A percentile compares a stretch with the other conserved stretches of the same genome.
phyloP scores from a whole-genome alignment of 2,888 invertebrate genomes.

The Andricus quercusramuli region DNA sequence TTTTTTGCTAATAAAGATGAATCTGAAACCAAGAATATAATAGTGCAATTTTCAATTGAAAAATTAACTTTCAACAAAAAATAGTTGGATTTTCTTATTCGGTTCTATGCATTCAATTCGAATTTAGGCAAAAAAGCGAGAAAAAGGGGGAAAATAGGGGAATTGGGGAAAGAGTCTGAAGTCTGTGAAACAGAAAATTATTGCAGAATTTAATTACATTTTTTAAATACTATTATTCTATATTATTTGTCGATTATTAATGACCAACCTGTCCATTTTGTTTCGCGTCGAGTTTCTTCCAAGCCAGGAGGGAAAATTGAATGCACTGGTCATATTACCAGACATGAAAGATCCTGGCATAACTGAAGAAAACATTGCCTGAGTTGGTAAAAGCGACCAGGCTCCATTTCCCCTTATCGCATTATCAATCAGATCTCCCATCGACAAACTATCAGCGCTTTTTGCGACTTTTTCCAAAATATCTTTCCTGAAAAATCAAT shows the following conservation, averaged over 20 bases:
- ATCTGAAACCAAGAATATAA: too few species aligned
- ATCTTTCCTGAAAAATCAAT: slow-evolving; percentile 78
- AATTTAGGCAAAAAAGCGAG: too few species aligned
- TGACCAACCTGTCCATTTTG: slow-evolving; percentile 88
- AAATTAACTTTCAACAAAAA: too few species aligned
- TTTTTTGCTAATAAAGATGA: too few species aligned
- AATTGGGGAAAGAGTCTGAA: too few species aligned
- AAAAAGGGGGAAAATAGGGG: too few species aligned
- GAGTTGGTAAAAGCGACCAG: slow-evolving; percentile 93
- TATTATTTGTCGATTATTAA: not conserved
- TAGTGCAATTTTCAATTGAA: too few species aligned
- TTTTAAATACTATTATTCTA: not conserved
- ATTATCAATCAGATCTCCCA: slow-evolving; percentile 92
- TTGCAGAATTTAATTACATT: slow-evolving; percentile 1
- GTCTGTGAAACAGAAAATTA: slow-evolving; percentile 13
- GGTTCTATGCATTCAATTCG: too few species aligned
- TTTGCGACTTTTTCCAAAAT: slow-evolving; percentile 86
- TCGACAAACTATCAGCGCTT: slow-evolving; percentile 91
- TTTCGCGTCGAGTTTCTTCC: slow-evolving; percentile 94
- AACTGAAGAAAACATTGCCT: slow-evolving; percentile 95
- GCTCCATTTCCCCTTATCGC: slow-evolving; percentile 88
- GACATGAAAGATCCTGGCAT: slow-evolving; percentile 92
- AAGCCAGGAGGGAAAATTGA: slow-evolving; percentile 97
- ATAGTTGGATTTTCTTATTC: too few species aligned
- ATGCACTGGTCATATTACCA: slow-evolving; percentile 88